Conservation (phyloP, 2,888 invertebrate genomes). For the Drosophila lutescens region DNA sequence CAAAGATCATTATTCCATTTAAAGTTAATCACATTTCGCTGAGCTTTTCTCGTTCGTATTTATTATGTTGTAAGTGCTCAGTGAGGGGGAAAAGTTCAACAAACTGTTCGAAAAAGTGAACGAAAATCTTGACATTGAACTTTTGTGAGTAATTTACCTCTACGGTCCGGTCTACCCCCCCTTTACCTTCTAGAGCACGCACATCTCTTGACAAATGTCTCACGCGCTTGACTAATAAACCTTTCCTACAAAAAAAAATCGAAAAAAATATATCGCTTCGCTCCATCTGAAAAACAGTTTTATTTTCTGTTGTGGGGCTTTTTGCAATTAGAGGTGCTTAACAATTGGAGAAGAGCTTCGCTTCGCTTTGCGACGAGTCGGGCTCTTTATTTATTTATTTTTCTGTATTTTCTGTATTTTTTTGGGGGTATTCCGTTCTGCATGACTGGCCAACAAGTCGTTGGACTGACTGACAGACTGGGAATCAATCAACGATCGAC, state of each 20-base stretch:
- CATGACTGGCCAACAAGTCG: conserved; percentile 48
- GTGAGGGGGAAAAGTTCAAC: conserved; percentile 28
- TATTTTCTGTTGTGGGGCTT: conserved; percentile 23
- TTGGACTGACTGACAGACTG: conserved; percentile 32
- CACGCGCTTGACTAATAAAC: conserved; percentile 32
- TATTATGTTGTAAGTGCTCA: conserved; percentile 27
- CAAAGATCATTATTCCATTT: conserved; percentile 6
- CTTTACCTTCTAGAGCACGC: conserved; percentile 6
- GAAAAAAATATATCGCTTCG: neutral
- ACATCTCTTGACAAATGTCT: conserved; percentile 44
- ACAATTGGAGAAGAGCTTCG: conserved; percentile 30
- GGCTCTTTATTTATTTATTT: conserved; percentile 34
- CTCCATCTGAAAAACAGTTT: conserved; percentile 31
- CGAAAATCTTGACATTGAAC: conserved; percentile 55
- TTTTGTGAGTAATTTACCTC: conserved; percentile 29
- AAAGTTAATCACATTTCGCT: conserved; percentile 8
- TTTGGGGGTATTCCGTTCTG: conserved; percentile 38
- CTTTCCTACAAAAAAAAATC: conserved; percentile 9
- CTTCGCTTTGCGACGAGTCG: neutral
- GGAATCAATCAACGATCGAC: conserved; percentile 38
- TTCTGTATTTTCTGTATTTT: conserved; percentile 7
- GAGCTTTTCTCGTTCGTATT: conserved; percentile 10
- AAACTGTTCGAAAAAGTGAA: conserved; percentile 40
- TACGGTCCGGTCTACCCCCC: neutral
- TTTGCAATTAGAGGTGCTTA: conserved; percentile 42